Conservation (phyloP, 2,113 vertebrate genomes). For the Laticauda colubrina region DNA sequence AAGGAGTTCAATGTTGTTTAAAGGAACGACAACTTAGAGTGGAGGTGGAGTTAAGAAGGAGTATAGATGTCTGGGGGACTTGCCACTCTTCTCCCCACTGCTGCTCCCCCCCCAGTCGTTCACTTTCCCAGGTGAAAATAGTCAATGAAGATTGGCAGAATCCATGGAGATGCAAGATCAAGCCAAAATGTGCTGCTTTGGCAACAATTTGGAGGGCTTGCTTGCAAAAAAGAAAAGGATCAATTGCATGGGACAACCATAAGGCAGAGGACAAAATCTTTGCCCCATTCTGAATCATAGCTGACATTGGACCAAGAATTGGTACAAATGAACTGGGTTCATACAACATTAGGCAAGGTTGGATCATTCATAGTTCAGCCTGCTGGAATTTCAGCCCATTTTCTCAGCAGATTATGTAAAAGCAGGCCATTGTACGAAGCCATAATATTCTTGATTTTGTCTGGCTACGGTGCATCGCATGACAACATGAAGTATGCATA, state of each 20-base stretch:
- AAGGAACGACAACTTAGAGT: background rate
- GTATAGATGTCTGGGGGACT: background rate
- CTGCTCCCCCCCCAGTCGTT: background rate
- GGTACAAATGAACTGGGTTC: background rate
- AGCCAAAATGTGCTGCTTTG: background rate
- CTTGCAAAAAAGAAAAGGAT: background rate
- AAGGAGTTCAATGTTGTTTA: background rate
- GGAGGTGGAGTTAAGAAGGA: background rate
- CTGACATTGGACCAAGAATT: background rate
- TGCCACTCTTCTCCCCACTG: background rate
- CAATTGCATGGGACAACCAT: background rate
- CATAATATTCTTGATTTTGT: background rate
- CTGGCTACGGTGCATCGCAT: background rate
- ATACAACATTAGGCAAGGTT: background rate
- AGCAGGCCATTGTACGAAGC: background rate
- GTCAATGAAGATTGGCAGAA: background rate
- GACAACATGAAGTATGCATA: background rate
- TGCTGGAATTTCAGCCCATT: background rate
- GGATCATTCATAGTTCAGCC: background rate
- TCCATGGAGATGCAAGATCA: background rate
- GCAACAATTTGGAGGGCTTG: background rate
- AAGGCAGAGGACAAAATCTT: background rate
- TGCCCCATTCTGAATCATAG: background rate
- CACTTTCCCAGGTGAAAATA: background rate
- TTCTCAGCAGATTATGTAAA: background rate